Conservation (phyloP, 2,888 invertebrate species). For the Heliconius ismenius region DNA sequence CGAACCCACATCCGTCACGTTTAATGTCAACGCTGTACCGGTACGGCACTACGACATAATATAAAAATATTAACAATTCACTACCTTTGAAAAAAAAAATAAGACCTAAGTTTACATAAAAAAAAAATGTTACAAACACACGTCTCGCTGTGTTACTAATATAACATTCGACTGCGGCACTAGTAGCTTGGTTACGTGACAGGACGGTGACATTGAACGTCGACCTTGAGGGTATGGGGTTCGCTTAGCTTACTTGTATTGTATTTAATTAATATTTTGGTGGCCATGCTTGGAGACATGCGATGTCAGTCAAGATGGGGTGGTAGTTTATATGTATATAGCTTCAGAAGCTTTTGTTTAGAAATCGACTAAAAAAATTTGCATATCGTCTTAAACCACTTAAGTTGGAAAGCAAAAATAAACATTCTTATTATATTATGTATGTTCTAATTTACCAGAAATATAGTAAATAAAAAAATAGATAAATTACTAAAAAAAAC, state of each 20-base stretch:
- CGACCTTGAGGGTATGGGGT: constrained; percentile 49
- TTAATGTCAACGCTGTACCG: not conserved
- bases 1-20: not conserved
- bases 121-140: constrained; percentile 61
- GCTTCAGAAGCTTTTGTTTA: not conserved
- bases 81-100: not conserved
- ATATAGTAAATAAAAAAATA: too few species aligned
- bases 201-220: constrained; percentile 51
- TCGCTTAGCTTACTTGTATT: constrained; percentile 38
- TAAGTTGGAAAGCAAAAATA: not conserved
- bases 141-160: constrained; percentile 62
- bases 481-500: too few species aligned
- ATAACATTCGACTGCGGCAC: constrained; percentile 74
- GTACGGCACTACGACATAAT: not conserved
- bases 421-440: too few species aligned
- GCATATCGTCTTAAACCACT: not conserved
- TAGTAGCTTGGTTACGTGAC: constrained; percentile 55
- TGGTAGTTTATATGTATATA: not conserved
- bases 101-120: not conserved
- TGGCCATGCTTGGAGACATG: constrained; percentile 16
- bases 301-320: constrained; percentile 21
- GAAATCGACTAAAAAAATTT: not conserved
- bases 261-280: constrained; percentile 36
- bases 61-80: not conserved
- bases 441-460: too few species aligned